These are phyloP conservation scores for Rhegmatorhina hoffmannsi DNA, from an alignment of 2,113 vertebrate genomes.

Conservation along the genomic window DNA sequence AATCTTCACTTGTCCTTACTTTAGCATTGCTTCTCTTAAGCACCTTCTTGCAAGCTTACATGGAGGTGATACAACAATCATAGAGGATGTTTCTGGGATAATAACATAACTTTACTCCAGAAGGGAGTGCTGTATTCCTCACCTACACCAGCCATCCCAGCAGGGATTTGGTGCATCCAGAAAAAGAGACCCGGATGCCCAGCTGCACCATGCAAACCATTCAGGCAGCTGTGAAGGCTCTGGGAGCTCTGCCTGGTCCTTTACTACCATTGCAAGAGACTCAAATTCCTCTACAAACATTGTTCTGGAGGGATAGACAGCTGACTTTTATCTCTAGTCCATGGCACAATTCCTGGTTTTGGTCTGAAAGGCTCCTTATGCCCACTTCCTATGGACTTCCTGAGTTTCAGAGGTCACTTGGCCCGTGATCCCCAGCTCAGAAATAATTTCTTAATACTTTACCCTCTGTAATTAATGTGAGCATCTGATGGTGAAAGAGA, in stretches of 20 bases:
- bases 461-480: neutral
- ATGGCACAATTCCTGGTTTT: neutral
- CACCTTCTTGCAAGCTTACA: neutral
- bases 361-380: neutral
- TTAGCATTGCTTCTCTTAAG: neutral
- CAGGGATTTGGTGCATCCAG: neutral
- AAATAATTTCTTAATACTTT: neutral
- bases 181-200: rapidly evolving
- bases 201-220: neutral
- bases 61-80: neutral
- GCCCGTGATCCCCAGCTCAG: neutral
- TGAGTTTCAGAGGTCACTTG: neutral
- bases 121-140: neutral
- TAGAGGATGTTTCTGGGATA: neutral
- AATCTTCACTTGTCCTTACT: neutral
- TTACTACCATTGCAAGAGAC: neutral
- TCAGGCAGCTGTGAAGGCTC: neutral
- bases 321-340: neutral
- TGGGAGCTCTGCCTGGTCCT: neutral
- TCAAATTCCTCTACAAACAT: neutral
- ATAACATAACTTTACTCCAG: neutral
- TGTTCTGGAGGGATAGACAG: neutral
- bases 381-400: no score
- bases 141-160: neutral
- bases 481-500: neutral